These are phyloP conservation scores for Heloderma charlesbogerti DNA, from an alignment of 2,113 vertebrate species.

Conservation along the genomic window DNA sequence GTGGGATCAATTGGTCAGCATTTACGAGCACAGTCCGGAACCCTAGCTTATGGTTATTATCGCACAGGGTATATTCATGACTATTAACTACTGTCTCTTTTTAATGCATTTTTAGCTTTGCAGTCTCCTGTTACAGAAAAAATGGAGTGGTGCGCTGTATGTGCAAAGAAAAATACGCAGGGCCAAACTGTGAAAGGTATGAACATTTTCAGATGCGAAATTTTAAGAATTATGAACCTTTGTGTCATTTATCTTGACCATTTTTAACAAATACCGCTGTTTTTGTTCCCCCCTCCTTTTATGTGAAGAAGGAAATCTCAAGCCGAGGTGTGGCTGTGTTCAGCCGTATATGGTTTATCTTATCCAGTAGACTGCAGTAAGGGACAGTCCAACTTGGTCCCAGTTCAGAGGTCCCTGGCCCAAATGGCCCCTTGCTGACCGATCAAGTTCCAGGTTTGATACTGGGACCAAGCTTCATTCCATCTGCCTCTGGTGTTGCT, in stretches of 20 bases:
- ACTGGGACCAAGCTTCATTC: neutral
- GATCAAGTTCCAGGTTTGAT: neutral
- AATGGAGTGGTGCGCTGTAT: slow-evolving; percentile 83
- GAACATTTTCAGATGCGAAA: slow-evolving; percentile 34
- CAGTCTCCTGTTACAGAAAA: slow-evolving; percentile 87
- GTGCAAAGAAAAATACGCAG: slow-evolving; percentile 92
- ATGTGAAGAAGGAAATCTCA: neutral
- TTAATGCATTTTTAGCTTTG: slow-evolving; percentile 84
- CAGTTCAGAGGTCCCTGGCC: neutral
- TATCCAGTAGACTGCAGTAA: neutral
- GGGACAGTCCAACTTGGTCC: neutral
- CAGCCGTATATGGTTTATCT: neutral
- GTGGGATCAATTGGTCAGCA: too few relatives aligned
- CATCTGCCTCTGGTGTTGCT: too few relatives aligned
- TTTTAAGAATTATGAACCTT: neutral
- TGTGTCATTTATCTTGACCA: neutral
- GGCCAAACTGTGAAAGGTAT: slow-evolving; percentile 95
- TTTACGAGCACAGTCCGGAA: too few relatives aligned
- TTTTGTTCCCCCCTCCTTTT: neutral
- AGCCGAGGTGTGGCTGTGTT: neutral
- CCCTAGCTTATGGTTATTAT: neutral
- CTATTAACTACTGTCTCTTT: slow-evolving; percentile 21
- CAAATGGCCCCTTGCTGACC: neutral
- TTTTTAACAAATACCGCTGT: neutral
- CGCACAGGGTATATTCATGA: neutral